phyloP scores from a whole-genome alignment of 2,888 invertebrate species.

The Agrotis clavis region DNA sequence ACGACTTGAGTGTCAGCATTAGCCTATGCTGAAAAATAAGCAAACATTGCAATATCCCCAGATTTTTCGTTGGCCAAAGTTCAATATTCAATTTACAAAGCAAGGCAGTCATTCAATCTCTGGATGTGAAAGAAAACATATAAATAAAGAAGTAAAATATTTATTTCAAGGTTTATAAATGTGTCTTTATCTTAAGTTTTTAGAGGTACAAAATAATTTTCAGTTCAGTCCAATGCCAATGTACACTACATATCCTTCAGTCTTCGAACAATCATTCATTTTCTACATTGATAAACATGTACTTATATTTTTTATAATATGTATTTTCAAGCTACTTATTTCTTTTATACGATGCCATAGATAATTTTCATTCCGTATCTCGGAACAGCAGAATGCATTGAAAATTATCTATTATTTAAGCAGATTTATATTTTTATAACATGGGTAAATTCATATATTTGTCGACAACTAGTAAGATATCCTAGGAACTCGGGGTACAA shows the following conservation, averaged over 20 bases:
- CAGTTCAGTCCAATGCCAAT: conserved; percentile 73
- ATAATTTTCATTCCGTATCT: conserved; percentile 45
- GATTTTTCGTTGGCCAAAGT: background rate
- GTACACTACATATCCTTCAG: conserved; percentile 69
- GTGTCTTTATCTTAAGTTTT: conserved; percentile 74
- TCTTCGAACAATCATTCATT: conserved; percentile 66
- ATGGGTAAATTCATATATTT: conserved; percentile 24
- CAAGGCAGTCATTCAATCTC: background rate
- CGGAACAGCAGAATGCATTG: conserved; percentile 16
- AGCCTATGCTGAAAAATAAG: too few species aligned
- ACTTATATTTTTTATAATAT: conserved; percentile 43
- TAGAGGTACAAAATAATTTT: conserved; percentile 77
- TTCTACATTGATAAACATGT: conserved; percentile 51
- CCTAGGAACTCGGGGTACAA: background rate
- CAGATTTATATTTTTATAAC: conserved; percentile 35
- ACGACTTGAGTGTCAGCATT: background rate
- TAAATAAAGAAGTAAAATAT: conserved; percentile 73
- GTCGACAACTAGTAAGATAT: conserved; percentile 27
- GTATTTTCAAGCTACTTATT: conserved; percentile 47
- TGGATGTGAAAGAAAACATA: conserved; percentile 34
- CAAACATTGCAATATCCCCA: background rate
- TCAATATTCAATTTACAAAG: background rate
- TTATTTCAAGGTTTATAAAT: conserved; percentile 83
- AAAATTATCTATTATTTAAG: conserved; percentile 24
- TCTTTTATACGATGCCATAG: conserved; percentile 26